These are phyloP conservation scores for Tachycineta bicolor DNA, from an alignment of 2,113 vertebrate species.

Conservation along the genomic window DNA sequence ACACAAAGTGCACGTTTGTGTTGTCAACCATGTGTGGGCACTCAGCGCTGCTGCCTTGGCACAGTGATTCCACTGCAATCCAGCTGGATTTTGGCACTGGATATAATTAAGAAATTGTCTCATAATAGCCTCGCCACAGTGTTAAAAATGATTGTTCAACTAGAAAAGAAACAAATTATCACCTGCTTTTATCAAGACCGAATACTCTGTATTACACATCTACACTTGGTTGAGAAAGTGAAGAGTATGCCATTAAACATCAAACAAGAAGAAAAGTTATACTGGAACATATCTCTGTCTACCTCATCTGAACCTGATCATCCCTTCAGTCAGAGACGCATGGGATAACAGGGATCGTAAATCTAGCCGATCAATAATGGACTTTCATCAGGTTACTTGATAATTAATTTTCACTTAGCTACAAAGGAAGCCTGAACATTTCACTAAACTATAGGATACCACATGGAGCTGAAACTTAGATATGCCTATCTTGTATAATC, in stretches of 20 bases:
- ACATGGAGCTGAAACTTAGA: background rate
- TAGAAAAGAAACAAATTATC: background rate
- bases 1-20: background rate
- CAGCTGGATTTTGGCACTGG: background rate
- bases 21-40: background rate
- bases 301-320: background rate
- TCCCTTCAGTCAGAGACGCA: background rate
- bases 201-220: background rate
- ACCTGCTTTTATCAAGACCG: background rate
- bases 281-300: background rate
- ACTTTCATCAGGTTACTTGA: background rate
- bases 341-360: background rate
- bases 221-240: background rate
- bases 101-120: background rate
- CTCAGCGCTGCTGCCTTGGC: background rate
- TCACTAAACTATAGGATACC: background rate
- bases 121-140: accelerated
- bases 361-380: background rate
- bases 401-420: background rate
- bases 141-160: background rate
- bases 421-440: background rate
- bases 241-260: background rate
- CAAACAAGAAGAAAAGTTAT: background rate
- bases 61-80: background rate
- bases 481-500: background rate